These are phyloP conservation scores for Cylindroiulus punctatus DNA, from an alignment of 2,888 invertebrate species.

Conservation along the genomic window DNA sequence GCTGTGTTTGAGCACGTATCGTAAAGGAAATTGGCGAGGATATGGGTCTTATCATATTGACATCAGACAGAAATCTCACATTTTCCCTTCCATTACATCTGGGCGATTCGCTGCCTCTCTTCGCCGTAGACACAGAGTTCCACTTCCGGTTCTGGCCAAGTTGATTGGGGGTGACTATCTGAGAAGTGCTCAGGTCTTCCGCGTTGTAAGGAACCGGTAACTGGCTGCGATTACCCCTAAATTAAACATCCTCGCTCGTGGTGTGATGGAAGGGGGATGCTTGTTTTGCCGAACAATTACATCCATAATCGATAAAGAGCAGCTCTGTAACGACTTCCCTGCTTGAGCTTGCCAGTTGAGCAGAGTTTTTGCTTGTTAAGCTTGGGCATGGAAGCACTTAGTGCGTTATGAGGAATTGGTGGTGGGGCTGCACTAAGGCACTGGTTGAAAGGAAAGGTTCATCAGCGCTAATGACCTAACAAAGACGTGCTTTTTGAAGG, in stretches of 20 bases:
- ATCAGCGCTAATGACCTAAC: neutral
- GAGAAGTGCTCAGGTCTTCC: neutral
- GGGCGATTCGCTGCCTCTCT: neutral
- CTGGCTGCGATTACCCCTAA: conserved; percentile 10
- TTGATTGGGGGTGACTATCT: neutral
- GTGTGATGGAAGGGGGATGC: neutral
- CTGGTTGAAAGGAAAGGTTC: neutral
- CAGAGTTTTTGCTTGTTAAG: conserved; percentile 33
- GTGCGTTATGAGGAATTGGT: neutral
- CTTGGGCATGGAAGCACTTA: neutral
- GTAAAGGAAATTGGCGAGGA: conserved; percentile 25
- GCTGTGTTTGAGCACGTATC: conserved; percentile 3
- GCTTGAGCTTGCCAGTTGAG: neutral
- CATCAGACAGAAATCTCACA: conserved; percentile 16
- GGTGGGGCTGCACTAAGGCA: neutral
- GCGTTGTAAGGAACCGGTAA: neutral
- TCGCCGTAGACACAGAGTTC: neutral
- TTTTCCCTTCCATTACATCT: conserved; percentile 38
- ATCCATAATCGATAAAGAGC: conserved; percentile 33
- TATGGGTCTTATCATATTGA: conserved; percentile 23
- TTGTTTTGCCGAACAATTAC: conserved; percentile 34
- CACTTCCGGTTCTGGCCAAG: neutral
- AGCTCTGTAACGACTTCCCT: conserved; percentile 13
- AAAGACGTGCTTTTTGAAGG: neutral
- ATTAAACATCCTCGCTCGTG: conserved; percentile 15